Evolutionary conservation across 2,888 invertebrate genomes (phyloP).

Genomic region (Drosophila hawaiiensis): DNA sequence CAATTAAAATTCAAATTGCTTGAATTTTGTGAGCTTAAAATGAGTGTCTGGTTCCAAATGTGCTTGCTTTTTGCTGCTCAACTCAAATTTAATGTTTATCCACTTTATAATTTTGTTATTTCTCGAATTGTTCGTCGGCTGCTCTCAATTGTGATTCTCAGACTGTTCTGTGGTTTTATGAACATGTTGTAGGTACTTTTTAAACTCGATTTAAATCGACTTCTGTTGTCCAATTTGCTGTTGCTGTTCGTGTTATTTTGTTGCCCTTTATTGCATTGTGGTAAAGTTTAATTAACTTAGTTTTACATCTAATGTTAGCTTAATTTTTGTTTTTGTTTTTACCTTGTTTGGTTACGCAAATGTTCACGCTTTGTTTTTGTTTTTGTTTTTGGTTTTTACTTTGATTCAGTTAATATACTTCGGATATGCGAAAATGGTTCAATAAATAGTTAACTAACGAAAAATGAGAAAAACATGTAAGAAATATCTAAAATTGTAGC

Average conservation of each 20-base stretch:
- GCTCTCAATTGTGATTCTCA: constrained; percentile 6
- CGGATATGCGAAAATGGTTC: constrained; percentile 28
- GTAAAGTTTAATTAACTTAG: constrained; percentile 76
- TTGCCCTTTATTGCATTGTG: constrained; percentile 60
- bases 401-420: constrained; percentile 48
- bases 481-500: neutral
- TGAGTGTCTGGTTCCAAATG: neutral
- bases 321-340: constrained; percentile 60
- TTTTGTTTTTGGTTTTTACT: constrained; percentile 29
- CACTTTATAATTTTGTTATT: neutral
- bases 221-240: constrained; percentile 20
- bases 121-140: neutral
- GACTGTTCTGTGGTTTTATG: constrained; percentile 14
- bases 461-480: neutral
- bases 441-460: constrained; percentile 13
- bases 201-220: constrained; percentile 40
- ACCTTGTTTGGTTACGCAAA: constrained; percentile 78
- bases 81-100: neutral
- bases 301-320: constrained; percentile 78
- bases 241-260: constrained; percentile 27
- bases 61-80: neutral
- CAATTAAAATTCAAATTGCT: neutral
- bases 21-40: neutral
- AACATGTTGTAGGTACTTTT: constrained; percentile 36
- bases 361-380: constrained; percentile 67